These are phyloP conservation scores for Bos indicus DNA, from an alignment of 2,113 vertebrate genomes.

Conservation along the genomic window DNA sequence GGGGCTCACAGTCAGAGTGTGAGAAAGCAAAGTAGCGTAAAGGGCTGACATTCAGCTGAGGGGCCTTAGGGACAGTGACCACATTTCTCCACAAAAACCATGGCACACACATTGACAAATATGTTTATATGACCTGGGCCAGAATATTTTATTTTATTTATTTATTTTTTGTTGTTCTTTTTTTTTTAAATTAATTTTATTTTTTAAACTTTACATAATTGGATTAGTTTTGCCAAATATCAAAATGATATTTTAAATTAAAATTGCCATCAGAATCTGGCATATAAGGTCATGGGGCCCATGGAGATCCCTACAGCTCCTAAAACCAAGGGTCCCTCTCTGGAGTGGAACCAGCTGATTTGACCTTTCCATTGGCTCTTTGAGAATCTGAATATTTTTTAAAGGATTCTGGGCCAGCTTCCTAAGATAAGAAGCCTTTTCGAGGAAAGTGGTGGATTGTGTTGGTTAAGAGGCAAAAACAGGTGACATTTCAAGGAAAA, in stretches of 20 bases:
- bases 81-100: background rate
- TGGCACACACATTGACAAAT: background rate
- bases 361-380: background rate
- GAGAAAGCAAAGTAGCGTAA: background rate
- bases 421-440: background rate
- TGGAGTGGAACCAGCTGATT: background rate
- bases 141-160: background rate
- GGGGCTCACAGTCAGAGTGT: background rate
- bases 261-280: background rate
- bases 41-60: background rate
- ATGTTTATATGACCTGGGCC: background rate
- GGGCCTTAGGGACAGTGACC: too few species aligned
- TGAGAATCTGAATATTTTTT: background rate
- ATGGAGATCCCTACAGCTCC: background rate
- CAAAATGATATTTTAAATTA: background rate
- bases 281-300: background rate
- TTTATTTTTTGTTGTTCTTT: too few species aligned
- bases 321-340: background rate
- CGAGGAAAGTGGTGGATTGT: background rate
- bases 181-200: too few species aligned
- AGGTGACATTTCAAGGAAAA: background rate
- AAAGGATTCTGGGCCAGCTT: background rate
- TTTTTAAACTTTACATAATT: too few species aligned
- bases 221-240: too few species aligned
- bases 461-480: background rate